A percentile compares a stretch with the other conserved stretches of the same genome.
Conservation (phyloP, 2,113 vertebrate genomes). For the Gila orcuttii region DNA sequence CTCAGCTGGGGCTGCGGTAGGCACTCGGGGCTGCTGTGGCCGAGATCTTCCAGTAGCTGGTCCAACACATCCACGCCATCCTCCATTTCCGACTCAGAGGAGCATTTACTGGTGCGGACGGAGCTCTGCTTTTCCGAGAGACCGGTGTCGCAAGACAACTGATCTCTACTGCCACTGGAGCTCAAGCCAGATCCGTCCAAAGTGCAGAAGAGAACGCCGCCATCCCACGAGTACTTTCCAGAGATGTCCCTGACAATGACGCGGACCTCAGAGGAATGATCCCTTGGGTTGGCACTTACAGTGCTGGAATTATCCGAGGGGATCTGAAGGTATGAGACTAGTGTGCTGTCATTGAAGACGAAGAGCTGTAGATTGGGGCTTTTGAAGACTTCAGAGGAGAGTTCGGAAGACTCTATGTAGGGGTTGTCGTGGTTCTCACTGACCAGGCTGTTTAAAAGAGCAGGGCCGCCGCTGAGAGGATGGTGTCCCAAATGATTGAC, state of each 20-base stretch:
- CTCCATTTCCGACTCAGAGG: slow-evolving; percentile 62
- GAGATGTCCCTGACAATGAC: slow-evolving; percentile 97
- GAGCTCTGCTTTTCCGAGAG: slow-evolving; percentile 42
- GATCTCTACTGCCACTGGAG: slow-evolving; percentile 25
- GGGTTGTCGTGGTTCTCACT: slow-evolving; percentile 94
- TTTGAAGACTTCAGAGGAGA: slow-evolving; percentile 93
- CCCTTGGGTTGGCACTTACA: slow-evolving; percentile 57
- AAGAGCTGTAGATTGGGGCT: slow-evolving; percentile 96
- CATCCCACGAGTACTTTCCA: slow-evolving; percentile 98
- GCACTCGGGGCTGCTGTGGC: slow-evolving; percentile 90
- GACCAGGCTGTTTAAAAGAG: slow-evolving; percentile 91
- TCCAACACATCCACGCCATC: slow-evolving; percentile 85
- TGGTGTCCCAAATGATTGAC: slow-evolving; percentile 96
- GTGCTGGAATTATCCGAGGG: slow-evolving; percentile 70
- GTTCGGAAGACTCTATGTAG: slow-evolving; percentile 86
- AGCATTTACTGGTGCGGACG: slow-evolving; percentile 59
- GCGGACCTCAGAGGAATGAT: slow-evolving; percentile 84
- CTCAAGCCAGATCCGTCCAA: slow-evolving; percentile 70
- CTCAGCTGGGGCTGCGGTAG: slow-evolving; percentile 82
- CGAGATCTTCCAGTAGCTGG: slow-evolving; percentile 85
- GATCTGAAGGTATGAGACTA: slow-evolving; percentile 94
- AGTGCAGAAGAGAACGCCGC: slow-evolving; percentile 85
- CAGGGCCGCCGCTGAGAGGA: slow-evolving; percentile 89
- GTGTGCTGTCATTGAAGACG: slow-evolving; percentile 94
- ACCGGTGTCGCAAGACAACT: slow-evolving; percentile 48